Evolutionary conservation across 2,113 vertebrate species (phyloP).

Genomic region (Pangasianodon hypophthalmus): DNA sequence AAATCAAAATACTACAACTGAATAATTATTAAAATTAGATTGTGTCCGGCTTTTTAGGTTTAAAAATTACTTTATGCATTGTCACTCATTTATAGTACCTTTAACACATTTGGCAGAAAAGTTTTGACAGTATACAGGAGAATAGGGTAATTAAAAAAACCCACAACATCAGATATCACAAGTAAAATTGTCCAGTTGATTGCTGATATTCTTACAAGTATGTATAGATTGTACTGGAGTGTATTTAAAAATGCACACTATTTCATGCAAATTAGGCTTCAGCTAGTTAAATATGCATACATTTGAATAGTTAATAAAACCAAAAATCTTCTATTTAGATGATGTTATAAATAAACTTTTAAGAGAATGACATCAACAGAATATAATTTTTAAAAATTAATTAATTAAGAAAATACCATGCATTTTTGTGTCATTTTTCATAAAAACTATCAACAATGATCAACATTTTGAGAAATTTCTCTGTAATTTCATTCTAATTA

Average conservation of each 20-base stretch:
- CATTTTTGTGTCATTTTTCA: not conserved
- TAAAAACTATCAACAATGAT: not conserved
- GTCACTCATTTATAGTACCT: not conserved
- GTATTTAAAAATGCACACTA: not conserved
- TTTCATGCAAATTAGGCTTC: not conserved
- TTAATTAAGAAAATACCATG: not conserved
- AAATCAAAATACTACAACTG: not conserved
- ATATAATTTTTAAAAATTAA: not conserved
- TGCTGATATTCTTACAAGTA: not conserved
- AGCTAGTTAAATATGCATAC: not conserved
- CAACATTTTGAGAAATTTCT: not conserved
- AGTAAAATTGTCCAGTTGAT: not conserved
- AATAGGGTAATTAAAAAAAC: not conserved
- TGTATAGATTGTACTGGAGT: not conserved
- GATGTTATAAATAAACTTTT: not conserved
- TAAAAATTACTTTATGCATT: not conserved
- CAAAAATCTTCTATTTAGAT: not conserved
- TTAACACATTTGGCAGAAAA: not conserved
- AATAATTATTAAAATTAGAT: not conserved
- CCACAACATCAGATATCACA: not conserved
- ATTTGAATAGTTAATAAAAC: not conserved
- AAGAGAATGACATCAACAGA: not conserved
- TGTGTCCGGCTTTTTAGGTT: not conserved
- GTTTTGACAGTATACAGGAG: not conserved
- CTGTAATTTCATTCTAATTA: not conserved